Percentiles rank a stretch among this genome's conserved stretches.
These are phyloP conservation scores for Megaustenia siamemsis DNA, from an alignment of 2,888 invertebrate genomes.

Conservation along the genomic window DNA sequence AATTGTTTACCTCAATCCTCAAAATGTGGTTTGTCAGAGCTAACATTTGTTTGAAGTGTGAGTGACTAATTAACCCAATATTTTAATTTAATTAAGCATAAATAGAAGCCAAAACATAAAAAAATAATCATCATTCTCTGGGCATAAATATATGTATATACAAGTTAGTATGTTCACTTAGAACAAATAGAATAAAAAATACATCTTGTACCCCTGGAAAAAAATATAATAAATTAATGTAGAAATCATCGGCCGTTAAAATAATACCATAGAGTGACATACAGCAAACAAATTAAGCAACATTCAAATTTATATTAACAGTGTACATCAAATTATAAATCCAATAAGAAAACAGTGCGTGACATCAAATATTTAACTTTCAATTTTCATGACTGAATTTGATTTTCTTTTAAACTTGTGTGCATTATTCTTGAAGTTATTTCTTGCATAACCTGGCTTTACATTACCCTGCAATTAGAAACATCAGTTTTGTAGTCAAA, in stretches of 20 bases:
- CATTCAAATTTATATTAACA: neutral
- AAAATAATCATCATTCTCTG: neutral
- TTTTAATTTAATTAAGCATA: neutral
- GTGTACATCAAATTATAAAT: neutral
- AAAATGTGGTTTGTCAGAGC: too few relatives aligned
- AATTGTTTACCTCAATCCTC: too few relatives aligned
- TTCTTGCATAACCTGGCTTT: too few relatives aligned
- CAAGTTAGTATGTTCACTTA: neutral
- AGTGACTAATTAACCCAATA: neutral
- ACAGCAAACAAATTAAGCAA: neutral
- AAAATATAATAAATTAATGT: neutral
- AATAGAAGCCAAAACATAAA: neutral
- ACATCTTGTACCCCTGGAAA: constrained; percentile 5
- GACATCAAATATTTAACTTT: too few relatives aligned
- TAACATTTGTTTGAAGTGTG: neutral
- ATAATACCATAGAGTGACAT: neutral
- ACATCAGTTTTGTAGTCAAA: too few relatives aligned
- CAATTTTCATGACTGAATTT: too few relatives aligned
- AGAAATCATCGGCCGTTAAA: neutral
- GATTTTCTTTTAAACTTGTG: too few relatives aligned
- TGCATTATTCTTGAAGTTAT: too few relatives aligned
- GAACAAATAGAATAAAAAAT: neutral
- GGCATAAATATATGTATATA: neutral
- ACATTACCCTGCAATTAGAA: too few relatives aligned
- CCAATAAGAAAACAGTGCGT: too few relatives aligned